Evolutionary conservation across 2,888 invertebrate species (phyloP), one percentile per base, ranked within the genome.

Genomic region (Conchocele bisecta): DNA sequence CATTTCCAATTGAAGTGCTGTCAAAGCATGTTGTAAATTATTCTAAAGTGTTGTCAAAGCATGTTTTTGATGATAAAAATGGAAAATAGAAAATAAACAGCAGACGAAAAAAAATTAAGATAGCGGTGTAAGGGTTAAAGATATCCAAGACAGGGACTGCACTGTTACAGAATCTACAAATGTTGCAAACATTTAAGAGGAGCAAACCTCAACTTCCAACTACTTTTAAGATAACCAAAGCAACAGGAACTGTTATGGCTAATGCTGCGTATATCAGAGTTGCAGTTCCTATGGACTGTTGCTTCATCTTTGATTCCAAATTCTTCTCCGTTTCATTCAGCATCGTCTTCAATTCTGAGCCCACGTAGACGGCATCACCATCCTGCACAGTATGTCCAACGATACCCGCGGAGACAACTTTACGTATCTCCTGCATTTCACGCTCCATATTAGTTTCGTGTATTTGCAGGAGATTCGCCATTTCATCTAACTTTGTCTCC

Each of bases 291-390:
- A 90, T 56, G 7, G 89, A 83, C 69, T 88, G 89, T 26, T 86
- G 66, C 68, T 89, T 90, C 56, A 91, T 86, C 64, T 88, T 89
- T 82, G 85, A 83, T 59, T 91, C 89, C 24, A 91, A 42, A 56
- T 87, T 87, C 31, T 83, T 73, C 74, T 90, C 88, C 0, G 89
- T 86, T 20, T 84, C 78, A 26, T 83, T 79, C n/a, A 91, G 61
- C 61, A 90, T 65, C 11, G 75, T 66, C 56, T 88, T 81, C 46
- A 91, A 50, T 58, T 91, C 88, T 4, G 86, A 85, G 9, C 87
- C 89, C 29, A 89, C 83, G 81, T 90, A 89, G 7, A 91, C 85
- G 28, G 88, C 83, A 57, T 67, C 78, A 0, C 70, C 74, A 20
- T 69, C 68, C 41, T 64, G 64, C 17, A 60, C 64, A n/a, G 54